Conservation (phyloP, 1,140 invertebrate species). For the Rhyzopertha dominica region DNA sequence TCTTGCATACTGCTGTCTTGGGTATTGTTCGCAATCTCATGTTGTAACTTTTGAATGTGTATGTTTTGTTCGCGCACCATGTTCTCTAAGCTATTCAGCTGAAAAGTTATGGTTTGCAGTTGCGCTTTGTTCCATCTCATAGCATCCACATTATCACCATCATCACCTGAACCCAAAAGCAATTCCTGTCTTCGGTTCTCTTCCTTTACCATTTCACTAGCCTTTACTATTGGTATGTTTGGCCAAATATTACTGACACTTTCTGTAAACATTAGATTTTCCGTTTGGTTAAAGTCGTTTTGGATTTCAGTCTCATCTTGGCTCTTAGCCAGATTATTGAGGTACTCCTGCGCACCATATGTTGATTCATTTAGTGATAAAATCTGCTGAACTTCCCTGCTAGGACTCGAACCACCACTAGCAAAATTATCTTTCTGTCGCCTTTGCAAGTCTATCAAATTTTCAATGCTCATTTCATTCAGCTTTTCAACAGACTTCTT, state of each 20-base stretch:
- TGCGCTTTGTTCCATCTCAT: constrained; percentile 22
- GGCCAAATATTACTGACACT: constrained; percentile 39
- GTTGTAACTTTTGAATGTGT: constrained; percentile 44
- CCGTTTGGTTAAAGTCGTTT: constrained; percentile 19
- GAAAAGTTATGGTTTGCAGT: constrained; percentile 31
- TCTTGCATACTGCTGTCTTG: constrained; percentile 40
- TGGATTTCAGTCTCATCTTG: constrained; percentile 21
- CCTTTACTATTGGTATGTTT: constrained; percentile 47
- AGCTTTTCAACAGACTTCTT: constrained; percentile 22
- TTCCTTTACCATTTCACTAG: constrained; percentile 44
- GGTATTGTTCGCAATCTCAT: constrained; percentile 33
- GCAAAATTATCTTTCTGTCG: constrained; percentile 48
- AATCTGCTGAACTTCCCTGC: constrained; percentile 78
- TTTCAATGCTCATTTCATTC: constrained; percentile 25
- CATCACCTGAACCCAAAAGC: constrained; percentile 26
- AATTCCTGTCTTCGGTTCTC: constrained; percentile 23
- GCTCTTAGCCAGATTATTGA: constrained; percentile 34
- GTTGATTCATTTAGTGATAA: constrained; percentile 55
- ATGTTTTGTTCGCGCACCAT: constrained; percentile 40
- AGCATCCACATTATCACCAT: constrained; percentile 14
- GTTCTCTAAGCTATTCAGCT: constrained; percentile 33
- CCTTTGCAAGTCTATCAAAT: constrained; percentile 33
- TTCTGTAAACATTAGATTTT: constrained; percentile 13
- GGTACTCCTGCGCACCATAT: constrained; percentile 37
- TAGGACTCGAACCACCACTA: constrained; percentile 75